A percentile compares a stretch with the other conserved stretches of the same genome.
Conservation (phyloP, 1,140 invertebrate genomes). For the Drosophila dunni region DNA sequence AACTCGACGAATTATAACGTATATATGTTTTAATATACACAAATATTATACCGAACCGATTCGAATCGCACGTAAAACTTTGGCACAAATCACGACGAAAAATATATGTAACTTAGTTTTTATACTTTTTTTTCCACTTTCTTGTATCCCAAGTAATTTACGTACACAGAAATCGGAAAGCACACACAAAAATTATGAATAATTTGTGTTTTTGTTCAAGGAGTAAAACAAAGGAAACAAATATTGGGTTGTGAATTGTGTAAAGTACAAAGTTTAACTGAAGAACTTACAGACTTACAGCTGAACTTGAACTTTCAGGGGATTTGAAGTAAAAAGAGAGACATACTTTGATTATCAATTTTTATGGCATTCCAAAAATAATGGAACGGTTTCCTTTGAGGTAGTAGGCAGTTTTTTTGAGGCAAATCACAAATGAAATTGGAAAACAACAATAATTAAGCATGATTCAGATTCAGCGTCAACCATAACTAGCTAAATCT, state of each 20-base stretch:
- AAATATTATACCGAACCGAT: not conserved
- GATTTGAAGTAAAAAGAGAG: not conserved
- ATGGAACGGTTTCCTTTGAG: not conserved
- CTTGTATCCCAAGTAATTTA: not conserved
- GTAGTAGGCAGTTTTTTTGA: not conserved
- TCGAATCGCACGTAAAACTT: constrained; percentile 4
- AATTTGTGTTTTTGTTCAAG: constrained; percentile 14
- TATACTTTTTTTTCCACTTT: not conserved
- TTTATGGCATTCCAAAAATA: not conserved
- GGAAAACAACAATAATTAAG: too few species aligned
- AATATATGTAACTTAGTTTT: constrained; percentile 14
- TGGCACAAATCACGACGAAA: constrained; percentile 12
- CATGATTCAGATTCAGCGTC: too few species aligned
- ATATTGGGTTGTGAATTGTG: constrained; percentile 41
- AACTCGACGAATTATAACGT: constrained; percentile 5
- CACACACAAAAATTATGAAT: constrained; percentile 7
- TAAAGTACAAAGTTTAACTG: constrained; percentile 60
- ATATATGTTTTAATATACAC: constrained; percentile 4
- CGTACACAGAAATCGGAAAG: not conserved
- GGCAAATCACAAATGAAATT: not conserved
- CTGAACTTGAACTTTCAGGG: not conserved
- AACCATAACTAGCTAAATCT: too few species aligned
- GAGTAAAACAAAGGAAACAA: constrained; percentile 34
- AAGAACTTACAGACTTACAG: constrained; percentile 1
- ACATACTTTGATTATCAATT: constrained; percentile 19